phyloP scores from a whole-genome alignment of 2,113 vertebrate genomes.

The Burhinus oedicnemus region DNA sequence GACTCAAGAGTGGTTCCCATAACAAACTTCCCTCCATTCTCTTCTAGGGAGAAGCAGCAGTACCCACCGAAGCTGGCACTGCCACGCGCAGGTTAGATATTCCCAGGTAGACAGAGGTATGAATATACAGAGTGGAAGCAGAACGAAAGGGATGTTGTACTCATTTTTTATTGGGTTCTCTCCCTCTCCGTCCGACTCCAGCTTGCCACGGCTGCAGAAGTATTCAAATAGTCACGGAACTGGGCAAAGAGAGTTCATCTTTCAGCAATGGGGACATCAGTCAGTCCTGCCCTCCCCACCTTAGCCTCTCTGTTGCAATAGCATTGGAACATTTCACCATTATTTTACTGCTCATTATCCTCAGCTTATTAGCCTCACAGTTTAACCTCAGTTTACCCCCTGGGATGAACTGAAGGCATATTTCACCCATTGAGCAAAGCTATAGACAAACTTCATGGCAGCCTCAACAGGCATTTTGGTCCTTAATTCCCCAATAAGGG shows the following conservation, averaged over 20 bases:
- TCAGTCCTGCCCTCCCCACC: neutral
- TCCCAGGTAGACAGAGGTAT: neutral
- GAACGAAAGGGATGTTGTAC: neutral
- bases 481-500: neutral
- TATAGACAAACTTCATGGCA: neutral
- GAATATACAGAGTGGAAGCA: neutral
- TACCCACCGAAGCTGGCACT: neutral
- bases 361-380: neutral
- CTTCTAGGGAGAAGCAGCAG: neutral
- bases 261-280: neutral
- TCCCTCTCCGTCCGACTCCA: neutral
- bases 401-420: neutral
- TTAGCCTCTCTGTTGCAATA: neutral
- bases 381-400: neutral
- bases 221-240: neutral
- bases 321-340: neutral
- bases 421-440: neutral
- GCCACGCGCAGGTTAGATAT: neutral
- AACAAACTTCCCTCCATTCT: neutral
- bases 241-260: neutral
- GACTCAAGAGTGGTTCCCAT: neutral
- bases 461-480: neutral
- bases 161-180: neutral
- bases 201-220: neutral
- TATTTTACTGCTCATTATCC: neutral